phyloP scores from a whole-genome alignment of 2,113 vertebrate species.

The Laterallus jamaicensis region DNA sequence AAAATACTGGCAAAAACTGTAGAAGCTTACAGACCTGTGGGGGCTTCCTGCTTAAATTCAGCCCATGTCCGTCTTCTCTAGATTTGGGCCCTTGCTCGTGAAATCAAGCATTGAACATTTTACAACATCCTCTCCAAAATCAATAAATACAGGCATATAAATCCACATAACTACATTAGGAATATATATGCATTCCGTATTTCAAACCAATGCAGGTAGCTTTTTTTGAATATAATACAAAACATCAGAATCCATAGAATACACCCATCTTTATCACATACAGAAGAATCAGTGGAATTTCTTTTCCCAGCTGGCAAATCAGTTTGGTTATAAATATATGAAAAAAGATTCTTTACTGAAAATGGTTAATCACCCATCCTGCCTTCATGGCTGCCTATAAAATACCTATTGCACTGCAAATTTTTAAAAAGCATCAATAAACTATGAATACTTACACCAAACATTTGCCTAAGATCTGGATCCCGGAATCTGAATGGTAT shows the following conservation, averaged over 20 bases:
- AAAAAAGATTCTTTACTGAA: background rate
- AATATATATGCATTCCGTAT: background rate
- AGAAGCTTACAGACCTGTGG: background rate
- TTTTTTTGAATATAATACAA: background rate
- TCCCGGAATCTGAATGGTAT: slow-evolving; percentile 98
- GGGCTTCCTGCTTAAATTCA: background rate
- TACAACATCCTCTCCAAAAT: background rate
- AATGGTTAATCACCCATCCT: background rate
- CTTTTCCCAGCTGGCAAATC: background rate
- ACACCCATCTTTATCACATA: background rate
- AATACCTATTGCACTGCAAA: background rate
- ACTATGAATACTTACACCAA: slow-evolving; percentile 84
- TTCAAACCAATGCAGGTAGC: background rate
- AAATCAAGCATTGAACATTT: background rate
- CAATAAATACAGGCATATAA: background rate
- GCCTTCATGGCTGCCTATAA: rapidly evolving
- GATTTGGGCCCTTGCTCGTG: background rate
- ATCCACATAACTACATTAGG: background rate
- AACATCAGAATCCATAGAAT: background rate
- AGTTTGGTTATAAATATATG: background rate
- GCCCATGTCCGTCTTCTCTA: background rate
- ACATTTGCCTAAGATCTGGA: slow-evolving; percentile 98
- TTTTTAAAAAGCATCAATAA: background rate
- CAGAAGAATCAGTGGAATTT: background rate
- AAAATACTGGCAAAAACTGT: background rate